Evolutionary conservation across 2,888 invertebrate species (phyloP).

Genomic region (Candidula unifasciata): DNA sequence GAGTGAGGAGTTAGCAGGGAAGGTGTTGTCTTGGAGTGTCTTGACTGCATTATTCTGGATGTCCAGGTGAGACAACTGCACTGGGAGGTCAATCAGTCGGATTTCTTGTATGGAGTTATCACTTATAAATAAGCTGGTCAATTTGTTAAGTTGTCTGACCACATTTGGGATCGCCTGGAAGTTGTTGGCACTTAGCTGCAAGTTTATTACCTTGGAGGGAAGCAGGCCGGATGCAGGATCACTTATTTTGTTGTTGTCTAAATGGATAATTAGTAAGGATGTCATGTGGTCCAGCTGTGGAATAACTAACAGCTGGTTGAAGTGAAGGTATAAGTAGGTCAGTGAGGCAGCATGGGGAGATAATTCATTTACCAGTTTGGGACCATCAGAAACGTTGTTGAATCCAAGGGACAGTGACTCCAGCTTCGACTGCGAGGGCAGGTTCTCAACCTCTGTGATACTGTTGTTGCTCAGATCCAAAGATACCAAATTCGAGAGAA

Average conservation of each 20-base stretch:
- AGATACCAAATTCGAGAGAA: neutral
- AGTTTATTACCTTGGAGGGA: neutral
- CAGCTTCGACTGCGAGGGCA: neutral
- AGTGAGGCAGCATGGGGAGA: neutral
- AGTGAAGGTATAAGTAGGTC: slow-evolving; percentile 1
- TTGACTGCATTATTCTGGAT: neutral
- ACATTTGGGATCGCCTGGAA: neutral
- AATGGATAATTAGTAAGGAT: neutral
- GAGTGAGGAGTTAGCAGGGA: neutral
- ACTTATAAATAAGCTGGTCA: neutral
- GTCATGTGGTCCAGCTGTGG: neutral
- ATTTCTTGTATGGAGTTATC: slow-evolving; percentile 7
- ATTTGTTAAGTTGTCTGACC: neutral
- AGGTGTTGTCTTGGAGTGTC: neutral
- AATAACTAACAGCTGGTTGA: slow-evolving; percentile 13
- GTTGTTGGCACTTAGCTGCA: slow-evolving; percentile 1
- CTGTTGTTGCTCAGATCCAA: slow-evolving; percentile 20
- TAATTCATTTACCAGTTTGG: neutral
- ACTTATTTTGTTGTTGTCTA: neutral
- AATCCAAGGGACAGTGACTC: neutral
- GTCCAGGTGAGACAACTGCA: slow-evolving; percentile 2
- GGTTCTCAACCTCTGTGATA: neutral
- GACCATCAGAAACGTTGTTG: slow-evolving; percentile 10
- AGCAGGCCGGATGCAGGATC: neutral
- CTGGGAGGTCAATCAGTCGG: neutral